Conservation (phyloP, 1,140 invertebrate species). For the Halesus radiatus region DNA sequence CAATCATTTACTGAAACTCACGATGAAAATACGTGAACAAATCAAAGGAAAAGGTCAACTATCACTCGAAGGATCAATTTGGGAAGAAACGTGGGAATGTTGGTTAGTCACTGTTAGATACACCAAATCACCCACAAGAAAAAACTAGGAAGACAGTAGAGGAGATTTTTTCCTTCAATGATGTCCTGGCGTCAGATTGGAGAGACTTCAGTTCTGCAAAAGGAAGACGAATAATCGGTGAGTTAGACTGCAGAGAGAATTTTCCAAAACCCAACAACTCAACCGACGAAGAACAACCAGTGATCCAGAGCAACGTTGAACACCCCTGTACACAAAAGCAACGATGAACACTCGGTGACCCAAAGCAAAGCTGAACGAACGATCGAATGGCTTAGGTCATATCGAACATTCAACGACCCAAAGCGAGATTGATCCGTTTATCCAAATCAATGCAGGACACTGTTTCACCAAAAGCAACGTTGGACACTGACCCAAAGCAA, state of each 20-base stretch:
- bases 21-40: not conserved
- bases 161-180: not conserved
- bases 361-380: too few relatives aligned
- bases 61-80: not conserved
- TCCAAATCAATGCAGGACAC: too few relatives aligned
- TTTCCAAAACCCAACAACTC: not conserved
- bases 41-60: not conserved
- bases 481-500: too few relatives aligned
- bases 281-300: conserved; percentile 1
- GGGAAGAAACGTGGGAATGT: not conserved
- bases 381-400: too few relatives aligned
- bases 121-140: too few relatives aligned
- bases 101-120: not conserved
- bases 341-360: too few relatives aligned
- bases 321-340: too few relatives aligned
- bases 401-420: too few relatives aligned
- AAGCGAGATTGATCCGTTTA: too few relatives aligned
- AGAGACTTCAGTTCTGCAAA: conserved; percentile 32
- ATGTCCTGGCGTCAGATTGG: not conserved
- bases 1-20: too few relatives aligned
- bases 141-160: not conserved
- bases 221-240: conserved; percentile 25
- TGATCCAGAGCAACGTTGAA: not conserved
- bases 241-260: not conserved
- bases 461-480: too few relatives aligned